These are phyloP conservation scores for Paraescarpia echinospica DNA, from an alignment of 1,140 invertebrate species.

Conservation along the genomic window DNA sequence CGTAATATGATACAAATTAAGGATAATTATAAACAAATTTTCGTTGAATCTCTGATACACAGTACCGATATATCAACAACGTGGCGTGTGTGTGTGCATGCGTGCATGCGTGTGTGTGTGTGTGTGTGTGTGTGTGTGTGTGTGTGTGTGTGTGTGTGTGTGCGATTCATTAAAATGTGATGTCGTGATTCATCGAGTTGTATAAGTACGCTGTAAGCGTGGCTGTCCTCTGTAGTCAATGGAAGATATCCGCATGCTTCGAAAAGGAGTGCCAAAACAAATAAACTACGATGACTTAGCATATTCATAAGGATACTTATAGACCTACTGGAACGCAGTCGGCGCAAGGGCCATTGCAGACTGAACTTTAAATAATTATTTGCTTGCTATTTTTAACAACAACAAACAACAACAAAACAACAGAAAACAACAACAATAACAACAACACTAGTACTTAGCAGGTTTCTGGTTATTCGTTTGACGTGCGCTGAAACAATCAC, in stretches of 20 bases:
- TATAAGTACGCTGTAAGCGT: neutral
- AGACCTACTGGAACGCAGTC: neutral
- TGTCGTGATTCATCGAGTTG: neutral
- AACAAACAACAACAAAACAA: no score
- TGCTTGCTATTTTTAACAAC: no score
- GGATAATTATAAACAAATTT: no score
- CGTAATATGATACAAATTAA: no score
- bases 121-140: constrained; percentile 1
- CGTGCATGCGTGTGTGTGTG: neutral
- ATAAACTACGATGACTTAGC: neutral
- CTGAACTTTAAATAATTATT: no score
- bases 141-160: neutral
- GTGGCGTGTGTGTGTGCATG: neutral
- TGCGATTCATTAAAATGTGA: no score
- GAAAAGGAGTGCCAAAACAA: neutral
- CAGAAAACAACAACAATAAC: no score
- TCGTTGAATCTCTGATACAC: no score
- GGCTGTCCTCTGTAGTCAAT: no score
- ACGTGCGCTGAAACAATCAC: no score
- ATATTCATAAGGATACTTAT: neutral
- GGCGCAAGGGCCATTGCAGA: neutral
- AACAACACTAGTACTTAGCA: no score
- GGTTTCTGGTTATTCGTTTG: no score
- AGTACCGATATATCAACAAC: neutral
- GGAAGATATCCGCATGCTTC: neutral